These are phyloP conservation scores for Epizoanthus stellaris DNA, from an alignment of 92 coral and sea anemone species.

Conservation along the genomic window DNA sequence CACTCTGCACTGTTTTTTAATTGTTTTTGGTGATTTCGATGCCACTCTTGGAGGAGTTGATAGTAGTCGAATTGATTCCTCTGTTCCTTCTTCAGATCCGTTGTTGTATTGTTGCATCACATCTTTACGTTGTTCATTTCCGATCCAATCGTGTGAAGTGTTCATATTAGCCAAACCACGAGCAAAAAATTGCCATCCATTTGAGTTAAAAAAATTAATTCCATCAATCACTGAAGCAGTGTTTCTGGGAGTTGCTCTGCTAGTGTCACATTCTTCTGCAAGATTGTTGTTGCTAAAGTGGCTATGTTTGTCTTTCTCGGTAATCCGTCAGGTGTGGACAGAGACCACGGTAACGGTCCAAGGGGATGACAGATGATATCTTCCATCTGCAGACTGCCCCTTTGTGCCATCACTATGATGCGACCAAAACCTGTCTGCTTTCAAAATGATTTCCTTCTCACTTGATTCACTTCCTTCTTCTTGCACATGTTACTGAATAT, in stretches of 20 bases:
- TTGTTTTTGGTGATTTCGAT: no score
- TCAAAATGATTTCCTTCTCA: constrained; percentile 36
- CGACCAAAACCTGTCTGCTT: constrained; percentile 39
- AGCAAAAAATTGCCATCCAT: no score
- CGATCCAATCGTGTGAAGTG: no score
- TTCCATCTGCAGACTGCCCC: constrained; percentile 42
- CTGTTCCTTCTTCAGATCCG: no score
- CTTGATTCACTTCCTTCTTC: constrained; percentile 29
- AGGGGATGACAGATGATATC: constrained; percentile 39
- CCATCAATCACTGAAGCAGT: constrained; percentile 50
- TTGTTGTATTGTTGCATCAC: no score
- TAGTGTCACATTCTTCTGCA: constrained; percentile 44
- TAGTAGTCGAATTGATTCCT: no score
- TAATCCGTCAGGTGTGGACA: constrained; percentile 47
- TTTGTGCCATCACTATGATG: constrained; percentile 45
- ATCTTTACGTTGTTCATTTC: no score
- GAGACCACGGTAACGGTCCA: constrained; percentile 53
- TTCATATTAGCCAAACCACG: no score
- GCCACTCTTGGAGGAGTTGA: no score
- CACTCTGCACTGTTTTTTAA: no score
- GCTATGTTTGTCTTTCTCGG: constrained; percentile 65
- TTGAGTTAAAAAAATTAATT: neutral
- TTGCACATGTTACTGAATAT: constrained; percentile 15
- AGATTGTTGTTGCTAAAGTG: constrained; percentile 29
- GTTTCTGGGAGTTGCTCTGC: constrained; percentile 30